Conservation (phyloP, 1,140 invertebrate species). For the Trichoplusia ni region DNA sequence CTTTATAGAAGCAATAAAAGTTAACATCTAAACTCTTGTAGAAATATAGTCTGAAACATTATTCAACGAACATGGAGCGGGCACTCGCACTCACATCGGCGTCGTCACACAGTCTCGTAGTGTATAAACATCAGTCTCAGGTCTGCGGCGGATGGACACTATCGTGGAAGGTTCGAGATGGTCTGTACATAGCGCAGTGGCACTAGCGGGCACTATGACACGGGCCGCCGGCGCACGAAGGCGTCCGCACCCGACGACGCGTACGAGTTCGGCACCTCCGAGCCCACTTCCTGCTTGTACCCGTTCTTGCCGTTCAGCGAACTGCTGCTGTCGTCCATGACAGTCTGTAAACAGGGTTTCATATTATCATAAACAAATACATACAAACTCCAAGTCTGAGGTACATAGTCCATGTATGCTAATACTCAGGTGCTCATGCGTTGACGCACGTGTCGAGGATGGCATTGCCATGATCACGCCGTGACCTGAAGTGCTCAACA, state of each 20-base stretch:
- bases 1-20: conserved; percentile 32
- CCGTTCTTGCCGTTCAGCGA: conserved; percentile 68
- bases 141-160: conserved; percentile 18
- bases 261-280: conserved; percentile 82
- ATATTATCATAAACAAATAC: conserved; percentile 5
- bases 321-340: conserved; percentile 77
- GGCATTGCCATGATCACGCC: background rate
- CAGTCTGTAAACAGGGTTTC: conserved; percentile 70
- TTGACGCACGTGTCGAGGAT: background rate
- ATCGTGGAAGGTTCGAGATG: conserved; percentile 32
- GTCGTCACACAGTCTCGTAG: conserved; percentile 8
- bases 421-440: background rate
- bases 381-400: background rate
- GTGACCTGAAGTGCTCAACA: conserved; percentile 1
- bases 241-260: conserved; percentile 72
- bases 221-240: conserved; percentile 65
- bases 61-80: background rate
- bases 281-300: conserved; percentile 70
- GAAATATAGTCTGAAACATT: conserved; percentile 29
- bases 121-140: conserved; percentile 15
- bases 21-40: conserved; percentile 22
- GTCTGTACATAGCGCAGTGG: conserved; percentile 12
- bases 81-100: conserved; percentile 2
- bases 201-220: conserved; percentile 54
- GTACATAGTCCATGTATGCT: background rate